These are phyloP conservation scores for Cataglyphis albicans DNA, from an alignment of 2,888 invertebrate genomes.

Conservation along the genomic window DNA sequence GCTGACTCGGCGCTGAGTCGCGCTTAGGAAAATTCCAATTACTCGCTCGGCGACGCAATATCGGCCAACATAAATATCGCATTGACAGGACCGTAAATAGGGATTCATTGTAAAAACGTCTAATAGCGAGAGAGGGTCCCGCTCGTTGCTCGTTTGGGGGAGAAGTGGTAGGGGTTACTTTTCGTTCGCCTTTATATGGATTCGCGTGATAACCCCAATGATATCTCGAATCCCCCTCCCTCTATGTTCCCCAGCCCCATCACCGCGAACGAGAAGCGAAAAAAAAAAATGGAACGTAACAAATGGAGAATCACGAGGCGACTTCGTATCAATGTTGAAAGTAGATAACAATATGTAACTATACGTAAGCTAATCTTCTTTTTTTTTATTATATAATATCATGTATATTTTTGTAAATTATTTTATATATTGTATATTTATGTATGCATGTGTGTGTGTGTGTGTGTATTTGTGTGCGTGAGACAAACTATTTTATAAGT, in stretches of 20 bases:
- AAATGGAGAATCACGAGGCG: constrained; percentile 70
- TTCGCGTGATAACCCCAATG: constrained; percentile 67
- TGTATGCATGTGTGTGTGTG: too few species aligned
- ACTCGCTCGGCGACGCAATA: constrained; percentile 84
- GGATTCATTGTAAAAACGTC: constrained; percentile 84
- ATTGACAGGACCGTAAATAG: constrained; percentile 84
- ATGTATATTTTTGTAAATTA: not conserved
- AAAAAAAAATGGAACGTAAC: constrained; percentile 51
- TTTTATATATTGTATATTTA: not conserved
- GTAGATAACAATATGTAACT: not conserved
- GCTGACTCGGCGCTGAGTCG: constrained; percentile 75
- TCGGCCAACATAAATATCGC: constrained; percentile 84
- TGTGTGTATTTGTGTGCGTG: too few species aligned
- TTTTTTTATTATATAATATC: not conserved
- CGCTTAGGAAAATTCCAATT: constrained; percentile 83
- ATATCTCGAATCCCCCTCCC: constrained; percentile 71
- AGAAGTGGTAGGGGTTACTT: constrained; percentile 57
- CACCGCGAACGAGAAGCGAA: constrained; percentile 36
- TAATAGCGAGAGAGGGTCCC: constrained; percentile 72
- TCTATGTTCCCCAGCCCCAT: not conserved
- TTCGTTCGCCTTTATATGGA: constrained; percentile 66
- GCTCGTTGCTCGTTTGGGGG: constrained; percentile 30
- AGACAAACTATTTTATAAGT: not conserved
- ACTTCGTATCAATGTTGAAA: constrained; percentile 50
- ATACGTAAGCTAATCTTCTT: not conserved